These are phyloP conservation scores for Bombus polaris DNA, from an alignment of 1,140 invertebrate genomes.

Conservation along the genomic window DNA sequence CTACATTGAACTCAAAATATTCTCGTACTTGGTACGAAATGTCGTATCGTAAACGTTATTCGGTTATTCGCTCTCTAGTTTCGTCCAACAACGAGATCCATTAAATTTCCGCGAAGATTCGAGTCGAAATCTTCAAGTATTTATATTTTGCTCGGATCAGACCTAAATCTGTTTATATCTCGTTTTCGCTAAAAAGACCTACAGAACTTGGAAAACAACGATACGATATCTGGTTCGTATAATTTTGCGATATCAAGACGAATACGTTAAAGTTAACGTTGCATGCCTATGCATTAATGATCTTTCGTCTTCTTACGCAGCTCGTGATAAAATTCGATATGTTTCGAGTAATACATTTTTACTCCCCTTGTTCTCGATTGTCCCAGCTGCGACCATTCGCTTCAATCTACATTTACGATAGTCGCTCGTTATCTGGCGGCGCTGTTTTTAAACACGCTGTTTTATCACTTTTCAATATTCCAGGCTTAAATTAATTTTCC, in stretches of 20 bases:
- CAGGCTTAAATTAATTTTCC: slow-evolving; percentile 43
- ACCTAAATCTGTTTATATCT: background rate
- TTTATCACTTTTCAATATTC: slow-evolving; percentile 57
- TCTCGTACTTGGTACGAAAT: background rate
- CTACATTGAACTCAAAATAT: background rate
- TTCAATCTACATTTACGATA: slow-evolving; percentile 44
- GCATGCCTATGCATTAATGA: background rate
- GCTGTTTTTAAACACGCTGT: slow-evolving; percentile 40
- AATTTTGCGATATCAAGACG: background rate
- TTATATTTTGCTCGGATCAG: background rate
- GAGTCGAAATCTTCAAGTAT: accelerated
- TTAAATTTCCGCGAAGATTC: background rate
- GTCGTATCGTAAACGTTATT: too few species aligned
- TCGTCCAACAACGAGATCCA: background rate
- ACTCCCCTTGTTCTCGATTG: background rate
- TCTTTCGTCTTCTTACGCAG: background rate
- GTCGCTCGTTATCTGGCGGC: slow-evolving; percentile 41
- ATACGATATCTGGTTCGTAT: background rate
- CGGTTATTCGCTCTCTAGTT: background rate
- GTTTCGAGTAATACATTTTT: slow-evolving; percentile 40
- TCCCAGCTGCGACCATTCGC: slow-evolving; percentile 13
- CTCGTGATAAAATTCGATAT: slow-evolving; percentile 35
- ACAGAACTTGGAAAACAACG: accelerated
- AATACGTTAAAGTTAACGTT: background rate
- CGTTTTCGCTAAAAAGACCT: too few species aligned